Conservation (phyloP, 2,888 invertebrate species). For the Xestia c-nigrum region DNA sequence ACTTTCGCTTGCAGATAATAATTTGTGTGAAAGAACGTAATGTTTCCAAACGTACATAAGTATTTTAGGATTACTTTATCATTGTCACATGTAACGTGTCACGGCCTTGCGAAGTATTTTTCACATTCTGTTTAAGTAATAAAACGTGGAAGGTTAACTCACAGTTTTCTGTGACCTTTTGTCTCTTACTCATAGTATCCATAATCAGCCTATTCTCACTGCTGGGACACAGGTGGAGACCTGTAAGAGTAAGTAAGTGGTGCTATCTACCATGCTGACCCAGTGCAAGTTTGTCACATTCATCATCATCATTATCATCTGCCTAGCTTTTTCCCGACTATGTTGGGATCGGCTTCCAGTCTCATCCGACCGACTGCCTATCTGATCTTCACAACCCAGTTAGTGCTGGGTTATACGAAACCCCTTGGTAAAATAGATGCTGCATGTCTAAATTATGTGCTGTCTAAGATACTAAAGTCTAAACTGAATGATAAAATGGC, state of each 20-base stretch:
- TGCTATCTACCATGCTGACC: not conserved
- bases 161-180: not conserved
- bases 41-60: not conserved
- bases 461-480: not conserved
- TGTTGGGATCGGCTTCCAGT: not conserved
- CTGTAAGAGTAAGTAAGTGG: not conserved
- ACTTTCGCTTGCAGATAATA: conserved; percentile 24
- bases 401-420: not conserved
- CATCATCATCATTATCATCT: not conserved
- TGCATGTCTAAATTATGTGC: not conserved
- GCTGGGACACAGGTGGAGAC: not conserved
- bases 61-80: conserved; percentile 32
- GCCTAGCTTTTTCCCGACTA: not conserved
- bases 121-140: conserved; percentile 25
- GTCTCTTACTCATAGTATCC: not conserved
- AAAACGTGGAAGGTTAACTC: conserved; percentile 1
- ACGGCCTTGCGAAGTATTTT: conserved; percentile 33
- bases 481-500: not conserved
- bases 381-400: not conserved
- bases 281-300: not conserved
- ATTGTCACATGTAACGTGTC: conserved; percentile 20
- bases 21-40: not conserved
- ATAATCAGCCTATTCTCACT: not conserved
- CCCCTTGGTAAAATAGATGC: not conserved
- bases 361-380: not conserved